Conservation (phyloP, 1,140 invertebrate species). For the Pseudoatta argentina region DNA sequence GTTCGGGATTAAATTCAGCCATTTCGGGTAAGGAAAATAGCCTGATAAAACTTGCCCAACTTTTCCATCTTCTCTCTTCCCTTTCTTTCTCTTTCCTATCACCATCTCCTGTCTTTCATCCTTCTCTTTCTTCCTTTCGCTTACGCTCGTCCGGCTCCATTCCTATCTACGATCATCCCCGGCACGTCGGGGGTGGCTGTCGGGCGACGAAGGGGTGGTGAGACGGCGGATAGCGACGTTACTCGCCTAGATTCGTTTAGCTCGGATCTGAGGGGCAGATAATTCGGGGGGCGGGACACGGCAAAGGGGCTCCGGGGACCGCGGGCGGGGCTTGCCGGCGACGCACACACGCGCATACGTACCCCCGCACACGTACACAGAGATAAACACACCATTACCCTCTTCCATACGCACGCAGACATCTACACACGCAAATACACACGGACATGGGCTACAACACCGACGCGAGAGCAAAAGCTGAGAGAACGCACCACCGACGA, state of each 20-base stretch:
- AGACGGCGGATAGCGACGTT: slow-evolving; percentile 68
- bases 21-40: slow-evolving; percentile 84
- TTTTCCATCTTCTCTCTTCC: slow-evolving; percentile 64
- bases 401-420: slow-evolving; percentile 2
- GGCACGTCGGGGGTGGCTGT: slow-evolving; percentile 58
- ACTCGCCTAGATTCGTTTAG: slow-evolving; percentile 73
- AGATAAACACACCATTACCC: slow-evolving; percentile 3
- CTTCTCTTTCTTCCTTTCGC: slow-evolving; percentile 25
- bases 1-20: slow-evolving; percentile 85
- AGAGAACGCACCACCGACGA: slow-evolving; percentile 60
- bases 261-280: slow-evolving; percentile 74
- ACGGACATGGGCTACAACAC: slow-evolving; percentile 16
- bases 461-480: slow-evolving; percentile 41
- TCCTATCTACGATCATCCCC: slow-evolving; percentile 55
- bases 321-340: slow-evolving; percentile 76
- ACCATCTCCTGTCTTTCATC: not conserved
- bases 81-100: not conserved
- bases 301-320: slow-evolving; percentile 62
- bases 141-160: slow-evolving; percentile 37
- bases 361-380: not conserved
- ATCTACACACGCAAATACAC: not conserved
- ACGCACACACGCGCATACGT: slow-evolving; percentile 60
- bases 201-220: slow-evolving; percentile 55
- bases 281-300: slow-evolving; percentile 78
- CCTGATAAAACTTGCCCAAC: slow-evolving; percentile 84